phyloP scores from a whole-genome alignment of 2,797 vertebrate genomes.

The Geotria australis region DNA sequence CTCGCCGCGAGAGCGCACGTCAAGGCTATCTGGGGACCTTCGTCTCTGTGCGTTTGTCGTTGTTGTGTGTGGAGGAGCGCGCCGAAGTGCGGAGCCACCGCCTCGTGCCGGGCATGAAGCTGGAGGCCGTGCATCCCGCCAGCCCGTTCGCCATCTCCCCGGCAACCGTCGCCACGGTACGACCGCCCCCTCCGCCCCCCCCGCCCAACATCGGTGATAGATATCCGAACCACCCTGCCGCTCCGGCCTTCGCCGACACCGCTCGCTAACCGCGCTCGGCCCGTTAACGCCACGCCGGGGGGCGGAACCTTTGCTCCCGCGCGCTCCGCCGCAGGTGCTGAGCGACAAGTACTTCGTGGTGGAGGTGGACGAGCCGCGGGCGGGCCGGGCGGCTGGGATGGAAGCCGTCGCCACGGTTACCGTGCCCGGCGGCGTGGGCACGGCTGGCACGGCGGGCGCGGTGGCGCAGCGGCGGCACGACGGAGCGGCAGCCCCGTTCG shows the following conservation, averaged over 20 bases:
- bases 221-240: too few relatives aligned
- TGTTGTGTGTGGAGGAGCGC: slow-evolving; percentile 38
- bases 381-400: not conserved
- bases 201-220: not conserved
- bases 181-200: not conserved
- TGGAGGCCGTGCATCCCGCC: slow-evolving; percentile 57
- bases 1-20: not conserved
- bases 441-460: too few relatives aligned
- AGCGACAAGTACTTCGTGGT: slow-evolving; percentile 52
- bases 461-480: too few relatives aligned
- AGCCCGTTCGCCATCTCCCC: slow-evolving; percentile 66
- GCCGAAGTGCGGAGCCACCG: slow-evolving; percentile 30
- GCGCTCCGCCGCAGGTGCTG: slow-evolving; percentile 26
- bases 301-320: not conserved
- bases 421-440: too few relatives aligned
- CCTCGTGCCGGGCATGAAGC: slow-evolving; percentile 66
- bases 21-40: not conserved
- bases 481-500: slow-evolving; percentile 9
- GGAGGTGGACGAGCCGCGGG: slow-evolving; percentile 23
- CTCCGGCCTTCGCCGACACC: too few relatives aligned
- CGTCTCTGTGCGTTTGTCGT: not conserved
- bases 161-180: slow-evolving; percentile 70
- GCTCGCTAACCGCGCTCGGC: too few relatives aligned
- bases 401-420: too few relatives aligned
- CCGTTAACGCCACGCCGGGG: too few relatives aligned